Evolutionary conservation across 1,140 invertebrate species (phyloP), one percentile per base, ranked within the genome.

Genomic region (Trachymyrmex septentrionalis): DNA sequence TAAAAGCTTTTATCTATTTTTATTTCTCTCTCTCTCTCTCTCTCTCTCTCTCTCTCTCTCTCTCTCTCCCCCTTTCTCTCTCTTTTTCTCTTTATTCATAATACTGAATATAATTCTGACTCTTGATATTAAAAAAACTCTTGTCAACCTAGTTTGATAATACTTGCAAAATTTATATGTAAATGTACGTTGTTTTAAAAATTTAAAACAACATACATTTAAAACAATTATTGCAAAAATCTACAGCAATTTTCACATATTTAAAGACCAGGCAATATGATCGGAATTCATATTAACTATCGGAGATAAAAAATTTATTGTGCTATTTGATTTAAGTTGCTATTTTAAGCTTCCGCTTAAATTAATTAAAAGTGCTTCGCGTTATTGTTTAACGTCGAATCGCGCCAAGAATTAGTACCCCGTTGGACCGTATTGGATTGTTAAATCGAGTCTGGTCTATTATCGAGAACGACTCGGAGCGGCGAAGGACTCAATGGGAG

Each of bases 391-490:
- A 30, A 75, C n/a, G 21, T 57, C 21, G 27, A 27, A 34, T 73
- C 19, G 59, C 14, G 6, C 55, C 14, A 38, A 81, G 30, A 81
- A 5, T 53, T 66, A 27, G 21, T n/a, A 14, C 14, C 0, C 19
- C 14, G 27, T 16, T n/a, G n/a, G 16, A 69, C 21, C 34, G 16
- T 21, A 16, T 69, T 21, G 38, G 7, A 63, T 4, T 30, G 24
- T 82, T 82, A 63, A 84, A 63, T 6, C 38, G 30, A 71, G 66
- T 57, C 16, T 34, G 55, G 38, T 84, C 48, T 84, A 84, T 84
- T 73, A 75, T 63, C 27, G 80, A 30, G 27, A 50, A 73, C 24
- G 57, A 34, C n/a, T 19, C 9, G n/a, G n/a, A 10, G n/a, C 16
- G 48, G 7, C 63, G 30, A 67, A 80, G 77, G 48, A 80, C 34